Conservation (phyloP, 2,113 vertebrate species). For the Dicaeum eximium region DNA sequence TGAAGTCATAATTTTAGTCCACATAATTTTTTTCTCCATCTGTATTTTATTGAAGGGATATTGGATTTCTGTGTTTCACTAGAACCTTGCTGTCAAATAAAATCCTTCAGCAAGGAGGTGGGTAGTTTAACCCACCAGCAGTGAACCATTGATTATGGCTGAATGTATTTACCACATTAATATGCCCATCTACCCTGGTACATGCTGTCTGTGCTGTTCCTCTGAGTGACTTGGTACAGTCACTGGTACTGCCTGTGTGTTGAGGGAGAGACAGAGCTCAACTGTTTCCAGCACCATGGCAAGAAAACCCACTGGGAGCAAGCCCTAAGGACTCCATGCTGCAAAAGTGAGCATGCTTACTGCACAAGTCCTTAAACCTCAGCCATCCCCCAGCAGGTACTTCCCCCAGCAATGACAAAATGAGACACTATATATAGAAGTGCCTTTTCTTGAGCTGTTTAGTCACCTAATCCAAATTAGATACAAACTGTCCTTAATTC, state of each 20-base stretch:
- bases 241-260: not conserved
- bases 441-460: not conserved
- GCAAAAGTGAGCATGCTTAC: not conserved
- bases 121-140: slow-evolving; percentile 40
- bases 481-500: slow-evolving; percentile 36
- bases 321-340: not conserved
- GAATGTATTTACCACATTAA: not conserved
- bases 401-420: not conserved
- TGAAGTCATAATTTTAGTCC: slow-evolving; percentile 52
- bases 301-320: not conserved
- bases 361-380: not conserved
- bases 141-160: not conserved
- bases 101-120: slow-evolving; percentile 22
- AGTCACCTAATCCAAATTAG: slow-evolving; percentile 17
- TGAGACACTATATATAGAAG: not conserved
- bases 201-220: not conserved
- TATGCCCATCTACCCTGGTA: not conserved
- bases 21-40: slow-evolving; percentile 9
- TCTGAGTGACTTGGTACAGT: not conserved
- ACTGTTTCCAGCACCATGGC: not conserved
- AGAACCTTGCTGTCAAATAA: slow-evolving; percentile 60
- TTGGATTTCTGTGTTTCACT: slow-evolving; percentile 57
- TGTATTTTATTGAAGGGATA: slow-evolving; percentile 44
- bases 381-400: not conserved
- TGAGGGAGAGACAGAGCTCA: not conserved